These are phyloP conservation scores for Eumerus sabulonum DNA, from an alignment of 2,888 invertebrate species.

Conservation along the genomic window DNA sequence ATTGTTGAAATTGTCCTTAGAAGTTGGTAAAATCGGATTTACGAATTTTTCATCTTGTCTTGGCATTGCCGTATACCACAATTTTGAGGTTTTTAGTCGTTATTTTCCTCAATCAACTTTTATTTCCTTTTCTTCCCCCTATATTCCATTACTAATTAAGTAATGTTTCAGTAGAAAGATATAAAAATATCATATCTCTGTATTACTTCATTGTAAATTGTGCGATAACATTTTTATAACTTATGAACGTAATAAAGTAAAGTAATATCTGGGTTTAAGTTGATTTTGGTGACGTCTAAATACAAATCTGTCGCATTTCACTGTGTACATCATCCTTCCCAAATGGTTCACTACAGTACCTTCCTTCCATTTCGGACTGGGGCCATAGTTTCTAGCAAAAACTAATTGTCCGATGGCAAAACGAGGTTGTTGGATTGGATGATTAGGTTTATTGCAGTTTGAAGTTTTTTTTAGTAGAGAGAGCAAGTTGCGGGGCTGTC, in stretches of 20 bases:
- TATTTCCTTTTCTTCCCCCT: too few relatives aligned
- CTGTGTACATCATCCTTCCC: too few relatives aligned
- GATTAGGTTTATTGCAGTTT: neutral
- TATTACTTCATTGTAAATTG: too few relatives aligned
- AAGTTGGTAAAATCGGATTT: too few relatives aligned
- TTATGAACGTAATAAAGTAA: too few relatives aligned
- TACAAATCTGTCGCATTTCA: slow-evolving; percentile 8
- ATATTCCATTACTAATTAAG: too few relatives aligned
- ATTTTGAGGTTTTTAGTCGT: too few relatives aligned
- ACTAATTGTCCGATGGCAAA: slow-evolving; percentile 8
- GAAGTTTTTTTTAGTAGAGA: slow-evolving; percentile 19
- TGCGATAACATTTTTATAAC: too few relatives aligned
- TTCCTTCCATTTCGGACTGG: slow-evolving; percentile 4
- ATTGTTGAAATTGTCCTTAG: neutral
- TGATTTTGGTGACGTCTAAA: slow-evolving; percentile 25
- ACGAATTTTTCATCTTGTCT: neutral
- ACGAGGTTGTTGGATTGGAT: neutral
- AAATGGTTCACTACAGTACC: slow-evolving; percentile 15
- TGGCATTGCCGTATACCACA: too few relatives aligned
- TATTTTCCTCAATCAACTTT: too few relatives aligned
- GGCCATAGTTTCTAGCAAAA: slow-evolving; percentile 3
- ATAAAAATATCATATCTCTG: too few relatives aligned
- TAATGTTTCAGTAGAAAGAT: too few relatives aligned
- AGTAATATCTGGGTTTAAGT: slow-evolving; percentile 11
- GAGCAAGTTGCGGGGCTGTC: slow-evolving; percentile 26